phyloP scores from a whole-genome alignment of 2,888 invertebrate species.

The Eudasyphora cyanicolor region DNA sequence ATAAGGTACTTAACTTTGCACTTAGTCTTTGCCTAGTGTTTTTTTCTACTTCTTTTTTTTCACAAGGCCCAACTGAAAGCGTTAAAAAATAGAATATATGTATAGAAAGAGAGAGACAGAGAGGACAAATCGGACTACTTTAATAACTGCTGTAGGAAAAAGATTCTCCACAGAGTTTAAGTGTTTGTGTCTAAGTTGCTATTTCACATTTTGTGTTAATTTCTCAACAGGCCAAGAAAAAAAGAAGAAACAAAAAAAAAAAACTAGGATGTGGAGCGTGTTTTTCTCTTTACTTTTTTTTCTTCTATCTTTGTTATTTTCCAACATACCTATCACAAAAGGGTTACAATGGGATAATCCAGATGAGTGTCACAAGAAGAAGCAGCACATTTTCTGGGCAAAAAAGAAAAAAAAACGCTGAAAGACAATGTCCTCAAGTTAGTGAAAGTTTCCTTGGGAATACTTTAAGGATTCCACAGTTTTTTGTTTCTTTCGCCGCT shows the following conservation, averaged over 20 bases:
- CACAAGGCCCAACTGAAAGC: neutral
- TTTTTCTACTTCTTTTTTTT: neutral
- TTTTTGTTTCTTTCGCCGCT: too few species aligned
- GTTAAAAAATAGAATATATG: too few species aligned
- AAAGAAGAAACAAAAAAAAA: too few species aligned
- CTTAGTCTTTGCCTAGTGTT: conserved; percentile 44
- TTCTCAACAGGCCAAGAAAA: neutral
- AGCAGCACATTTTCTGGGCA: neutral
- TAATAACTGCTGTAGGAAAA: neutral
- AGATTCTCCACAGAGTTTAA: conserved; percentile 14
- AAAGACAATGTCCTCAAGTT: neutral
- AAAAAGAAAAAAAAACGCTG: neutral
- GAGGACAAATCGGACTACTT: neutral
- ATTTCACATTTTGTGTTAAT: neutral
- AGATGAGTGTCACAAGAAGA: neutral
- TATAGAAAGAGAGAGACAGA: too few species aligned
- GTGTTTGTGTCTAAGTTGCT: conserved; percentile 5
- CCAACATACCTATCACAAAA: neutral
- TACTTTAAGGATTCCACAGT: neutral
- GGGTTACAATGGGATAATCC: conserved; percentile 11
- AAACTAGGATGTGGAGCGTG: neutral
- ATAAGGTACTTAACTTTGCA: conserved; percentile 59
- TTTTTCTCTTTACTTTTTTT: neutral
- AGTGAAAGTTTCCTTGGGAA: neutral
- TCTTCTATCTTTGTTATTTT: neutral